Evolutionary conservation across 2,113 vertebrate species (phyloP), one percentile per base, ranked within the genome.

Genomic region (Oplegnathus fasciatus): DNA sequence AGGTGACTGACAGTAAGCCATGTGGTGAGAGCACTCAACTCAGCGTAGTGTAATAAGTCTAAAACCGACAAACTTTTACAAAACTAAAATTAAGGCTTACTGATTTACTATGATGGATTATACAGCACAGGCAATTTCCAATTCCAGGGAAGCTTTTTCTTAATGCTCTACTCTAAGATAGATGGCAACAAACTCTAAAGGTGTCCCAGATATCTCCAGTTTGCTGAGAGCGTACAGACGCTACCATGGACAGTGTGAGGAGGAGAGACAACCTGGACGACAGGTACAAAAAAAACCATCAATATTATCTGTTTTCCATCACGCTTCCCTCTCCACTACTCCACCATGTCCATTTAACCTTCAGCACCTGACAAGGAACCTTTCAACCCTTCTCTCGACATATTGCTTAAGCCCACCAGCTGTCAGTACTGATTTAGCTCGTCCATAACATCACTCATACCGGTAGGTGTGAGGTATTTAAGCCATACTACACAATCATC

Each of bases 381-480:
- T 58, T 62, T 68, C 77, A 90, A 71, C 80, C 86, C 75, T 80
- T 76, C 48, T 61, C 80, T 78, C 44, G 2, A 77, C 76, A 86
- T 77, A 58, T 28, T 71, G 64, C 83, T 80, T 76, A 55, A 79
- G 54, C 60, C 58, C 32, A 37, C 30, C 84, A 86, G 80, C 71
- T 91, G 88, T 90, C 85, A 69, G 72, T 65, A 68, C 68, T 78
- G 72, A 78, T 89, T 90, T 86, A 83, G 78, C 72, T 69, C 13
- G 24, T 82, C 76, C 37, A 76, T 44, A 80, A 84, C 66, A 28
- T 74, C 26, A 52, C 72, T 76, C 68, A 81, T 54, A 83, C 62
- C 32, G 34, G 60, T 71, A 55, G 10, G 67, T 65, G 83, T 81
- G 71, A 86, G 71, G 80, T 54, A 83, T 80, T 83, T 80, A 87